A percentile compares a stretch with the other conserved stretches of the same genome.
These are phyloP conservation scores for Zosterops lateralis DNA, from an alignment of 2,113 vertebrate species.

Conservation along the genomic window DNA sequence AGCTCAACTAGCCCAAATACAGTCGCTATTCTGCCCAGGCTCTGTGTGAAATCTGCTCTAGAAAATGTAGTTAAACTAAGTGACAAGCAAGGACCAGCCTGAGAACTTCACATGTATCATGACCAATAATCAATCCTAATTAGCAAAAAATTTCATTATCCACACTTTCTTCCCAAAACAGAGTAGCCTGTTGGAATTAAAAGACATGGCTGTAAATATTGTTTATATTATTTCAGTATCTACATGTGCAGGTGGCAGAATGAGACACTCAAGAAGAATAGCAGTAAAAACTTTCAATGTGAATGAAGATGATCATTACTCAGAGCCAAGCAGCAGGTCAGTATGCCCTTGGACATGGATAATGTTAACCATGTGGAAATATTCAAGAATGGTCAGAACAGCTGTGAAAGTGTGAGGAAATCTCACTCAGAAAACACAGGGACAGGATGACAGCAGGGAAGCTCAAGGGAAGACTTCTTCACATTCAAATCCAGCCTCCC, in stretches of 20 bases:
- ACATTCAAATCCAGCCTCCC: neutral
- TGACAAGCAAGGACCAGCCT: neutral
- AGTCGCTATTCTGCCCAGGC: neutral
- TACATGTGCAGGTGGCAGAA: neutral
- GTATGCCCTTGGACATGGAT: neutral
- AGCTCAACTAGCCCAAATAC: neutral
- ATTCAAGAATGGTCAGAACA: neutral
- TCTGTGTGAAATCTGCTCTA: neutral
- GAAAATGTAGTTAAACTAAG: neutral
- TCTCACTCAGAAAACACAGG: neutral
- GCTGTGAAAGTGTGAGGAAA: neutral
- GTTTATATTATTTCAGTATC: neutral
- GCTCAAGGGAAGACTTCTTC: neutral
- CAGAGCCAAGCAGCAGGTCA: neutral
- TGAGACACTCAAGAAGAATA: neutral
- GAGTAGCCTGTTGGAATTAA: neutral
- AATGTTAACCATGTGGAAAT: neutral
- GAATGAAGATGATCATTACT: neutral
- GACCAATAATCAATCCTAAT: neutral
- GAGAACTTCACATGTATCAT: neutral
- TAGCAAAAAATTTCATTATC: neutral
- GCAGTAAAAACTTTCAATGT: neutral
- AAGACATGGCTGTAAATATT: neutral
- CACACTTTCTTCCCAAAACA: neutral
- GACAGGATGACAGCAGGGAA: neutral